Evolutionary conservation across 2,888 invertebrate species (phyloP).

Genomic region (Drosophila pullipes): DNA sequence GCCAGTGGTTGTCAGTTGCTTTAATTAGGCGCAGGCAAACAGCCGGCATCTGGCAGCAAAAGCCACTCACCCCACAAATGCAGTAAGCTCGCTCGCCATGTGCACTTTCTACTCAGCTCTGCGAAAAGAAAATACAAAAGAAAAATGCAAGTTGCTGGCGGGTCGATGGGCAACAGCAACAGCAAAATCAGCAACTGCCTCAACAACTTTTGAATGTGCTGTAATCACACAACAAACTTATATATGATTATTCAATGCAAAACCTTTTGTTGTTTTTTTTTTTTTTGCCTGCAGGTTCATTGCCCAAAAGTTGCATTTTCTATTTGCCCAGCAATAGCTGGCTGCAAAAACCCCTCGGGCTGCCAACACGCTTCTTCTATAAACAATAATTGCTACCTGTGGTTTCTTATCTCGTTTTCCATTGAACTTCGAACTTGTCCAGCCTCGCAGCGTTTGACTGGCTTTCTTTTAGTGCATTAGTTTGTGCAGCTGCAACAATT

Average conservation of each 20-base stretch:
- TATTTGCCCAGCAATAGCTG: slow-evolving; percentile 40
- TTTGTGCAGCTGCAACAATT: slow-evolving; percentile 28
- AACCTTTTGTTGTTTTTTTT: slow-evolving; percentile 40
- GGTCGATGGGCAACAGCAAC: slow-evolving; percentile 51
- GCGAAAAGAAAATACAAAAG: slow-evolving; percentile 52
- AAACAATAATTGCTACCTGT: slow-evolving; percentile 30
- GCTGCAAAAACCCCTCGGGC: slow-evolving; percentile 8
- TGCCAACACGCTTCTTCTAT: slow-evolving; percentile 44
- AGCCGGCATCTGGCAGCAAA: slow-evolving; percentile 25
- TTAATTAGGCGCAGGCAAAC: slow-evolving; percentile 47
- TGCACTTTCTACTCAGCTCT: slow-evolving; percentile 53
- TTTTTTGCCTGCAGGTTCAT: slow-evolving; percentile 66
- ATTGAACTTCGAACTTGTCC: slow-evolving; percentile 77
- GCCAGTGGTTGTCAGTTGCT: slow-evolving; percentile 36
- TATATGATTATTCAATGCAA: slow-evolving; percentile 80
- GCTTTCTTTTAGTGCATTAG: slow-evolving; percentile 59
- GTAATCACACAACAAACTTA: slow-evolving; percentile 57
- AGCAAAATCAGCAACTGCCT: slow-evolving; percentile 19
- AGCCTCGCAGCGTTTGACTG: slow-evolving; percentile 37
- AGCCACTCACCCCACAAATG: slow-evolving; percentile 30
- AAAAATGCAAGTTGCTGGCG: slow-evolving; percentile 65
- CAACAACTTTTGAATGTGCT: slow-evolving; percentile 32
- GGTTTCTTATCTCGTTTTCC: slow-evolving; percentile 48
- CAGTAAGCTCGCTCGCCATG: slow-evolving; percentile 6
- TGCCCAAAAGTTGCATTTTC: slow-evolving; percentile 62